Base-by-base conservation (phyloP, 2,888 invertebrate genomes). In the Graphium colonna region DNA sequence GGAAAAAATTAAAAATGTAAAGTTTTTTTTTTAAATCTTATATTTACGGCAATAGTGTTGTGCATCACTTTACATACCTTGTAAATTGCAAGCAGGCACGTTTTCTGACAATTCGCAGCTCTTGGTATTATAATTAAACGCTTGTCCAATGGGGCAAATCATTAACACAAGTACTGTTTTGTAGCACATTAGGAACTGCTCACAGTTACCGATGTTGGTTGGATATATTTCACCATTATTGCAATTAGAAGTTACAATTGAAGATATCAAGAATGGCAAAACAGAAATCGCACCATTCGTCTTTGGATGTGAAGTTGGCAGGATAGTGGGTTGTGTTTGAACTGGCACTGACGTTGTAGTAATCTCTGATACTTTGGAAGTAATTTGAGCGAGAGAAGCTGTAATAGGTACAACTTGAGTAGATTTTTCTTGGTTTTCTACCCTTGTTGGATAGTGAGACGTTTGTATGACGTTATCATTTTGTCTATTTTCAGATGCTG, bases 71-170 rank as follows among this genome's bases (percentile, higher is more conserved):
- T n/a, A n/a, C n/a, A n/a, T n/a, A 82, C 85, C 93, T 92, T 69
- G 68, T 59, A 60, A 54, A 12, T 95, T 93, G 71, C 96, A 96
- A 45, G 92, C 91, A 0, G 92, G 72, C 0, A 96, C 95, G 67
- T 92, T 91, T 73, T 95, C 95, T 1, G 96, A 95, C 95, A 95
- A 96, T 67, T 96, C 95, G 69, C 96, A 96, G 39, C 92, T 91
- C 60, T 93, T 93, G 8, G 82, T 90, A 1, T 88, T 91, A 15
- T 91, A 84, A 73, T 93, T 93, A 82, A 93, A 95, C 7, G 95
- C 95, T 56, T 96, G 85, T 15, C 96, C 96, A 68, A 93, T 92
- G 0, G 96, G 18, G 93, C 96, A 96, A 61, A 92, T 89, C 72
- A 95, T 92, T 28, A 47, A 28, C 0, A 47, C 40, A 10, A 42